Evolutionary conservation across 2,113 vertebrate genomes (phyloP).

Genomic region (Perca schrenkii): DNA sequence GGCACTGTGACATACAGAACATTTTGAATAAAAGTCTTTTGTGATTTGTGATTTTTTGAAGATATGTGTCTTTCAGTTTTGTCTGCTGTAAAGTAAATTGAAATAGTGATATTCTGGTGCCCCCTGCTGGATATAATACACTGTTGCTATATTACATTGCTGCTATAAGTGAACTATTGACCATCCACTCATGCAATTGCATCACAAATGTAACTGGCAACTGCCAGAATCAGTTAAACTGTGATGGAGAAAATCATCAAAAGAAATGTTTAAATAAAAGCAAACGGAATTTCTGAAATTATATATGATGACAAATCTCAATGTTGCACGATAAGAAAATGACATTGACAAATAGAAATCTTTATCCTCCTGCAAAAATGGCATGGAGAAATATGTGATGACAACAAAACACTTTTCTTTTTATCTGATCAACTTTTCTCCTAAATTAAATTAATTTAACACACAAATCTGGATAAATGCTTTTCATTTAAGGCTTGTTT

Average conservation of each 20-base stretch:
- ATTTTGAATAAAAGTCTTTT: background rate
- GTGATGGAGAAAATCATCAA: too few relatives aligned
- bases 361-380: too few relatives aligned
- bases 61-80: background rate
- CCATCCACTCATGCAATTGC: background rate
- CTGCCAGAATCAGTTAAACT: background rate
- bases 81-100: background rate
- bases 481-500: background rate
- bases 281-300: background rate
- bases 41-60: too few relatives aligned
- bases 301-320: too few relatives aligned
- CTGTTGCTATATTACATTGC: background rate
- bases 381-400: background rate
- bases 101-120: slow-evolving; percentile 25
- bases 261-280: slow-evolving; percentile 4
- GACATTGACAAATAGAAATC: background rate
- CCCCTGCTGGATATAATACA: slow-evolving; percentile 52
- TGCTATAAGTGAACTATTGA: too few relatives aligned
- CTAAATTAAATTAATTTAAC: background rate
- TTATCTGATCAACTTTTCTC: background rate
- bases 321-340: too few relatives aligned
- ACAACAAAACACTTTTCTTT: background rate
- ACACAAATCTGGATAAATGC: background rate
- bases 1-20: background rate
- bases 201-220: background rate